Base-by-base conservation (phyloP, 1,140 invertebrate genomes). In the Papilio machaon region DNA sequence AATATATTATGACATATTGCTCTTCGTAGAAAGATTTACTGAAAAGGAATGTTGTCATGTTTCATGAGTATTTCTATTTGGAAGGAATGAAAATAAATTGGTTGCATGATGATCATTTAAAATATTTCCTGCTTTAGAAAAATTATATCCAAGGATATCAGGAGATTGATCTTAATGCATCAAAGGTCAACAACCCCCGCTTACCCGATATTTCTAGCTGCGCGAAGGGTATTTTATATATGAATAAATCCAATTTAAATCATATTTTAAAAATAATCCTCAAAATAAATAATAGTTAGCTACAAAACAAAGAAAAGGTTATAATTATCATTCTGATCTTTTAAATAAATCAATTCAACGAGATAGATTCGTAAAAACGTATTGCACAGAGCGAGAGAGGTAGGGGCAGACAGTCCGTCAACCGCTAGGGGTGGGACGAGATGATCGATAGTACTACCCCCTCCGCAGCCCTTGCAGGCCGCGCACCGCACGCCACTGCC, bases 341-440 rank as follows among this genome's bases (percentile, higher is more conserved):
- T 35, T 30, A 64, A 30, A 23, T 30, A 13, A 13, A 30, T 13
- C 60, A 64, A 11, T 30, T 64, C 60, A 35, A 64, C 23, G 8
- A 64, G 60, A 64, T 64, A 64, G 58, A 23, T 23, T 64, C 19
- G 11, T 64, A 64, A 30, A 64, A 30, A 30, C 19, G 23, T 64
- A 64, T 64, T 30, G 23, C 60, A 30, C 10, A 23, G 60, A 64
- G 23, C 19, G 60, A 30, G 60, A 46, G 6, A 73, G 70, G 70
- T 73, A 73, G 35, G 2, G n/a, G 15, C 43, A 73, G 60, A 30
- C 60, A 64, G 60, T 23, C 60, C 60, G 60, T 64, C 60, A 64
- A 64, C 60, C 60, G 38, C 38, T 73, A 73, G 70, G 70, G 70
- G 70, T 73, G 70, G 70, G 35, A 64, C 60, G 23, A 64, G 35